Evolutionary conservation across 2,113 vertebrate species (phyloP), one percentile per base, ranked within the genome.

Genomic region (Ciconia boyciana): DNA sequence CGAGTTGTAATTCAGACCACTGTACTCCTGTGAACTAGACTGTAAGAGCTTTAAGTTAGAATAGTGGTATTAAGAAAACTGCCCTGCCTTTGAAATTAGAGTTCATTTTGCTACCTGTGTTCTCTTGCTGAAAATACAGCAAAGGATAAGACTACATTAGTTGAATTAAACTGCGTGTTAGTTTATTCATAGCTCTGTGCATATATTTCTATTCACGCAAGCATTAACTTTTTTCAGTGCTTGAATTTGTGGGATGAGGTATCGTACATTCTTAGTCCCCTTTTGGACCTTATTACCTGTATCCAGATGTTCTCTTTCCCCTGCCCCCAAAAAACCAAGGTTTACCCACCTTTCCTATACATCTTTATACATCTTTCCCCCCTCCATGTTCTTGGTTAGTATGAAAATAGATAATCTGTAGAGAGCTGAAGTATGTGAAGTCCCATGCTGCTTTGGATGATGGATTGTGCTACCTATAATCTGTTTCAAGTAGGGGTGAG

Each of bases 1-100:
- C 0, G 1, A 74, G 13, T 29, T 62, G 16, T 48, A 87, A 48
- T 61, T 84, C 29, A 55, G 58, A 18, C 58, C 2, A 0, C 36
- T 1, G 0, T 51, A 26, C 9, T 83, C 9, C 11, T 49, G 36
- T 75, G 43, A 71, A 39, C 22, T 21, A 41, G 51, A n/a, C 43
- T 54, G 8, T n/a, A 60, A 61, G 28, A 87, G 29, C 32, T 87
- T 80, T 29, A 44, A 19, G 16, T 49, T 26, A 46, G 21, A 88
- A 39, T 9, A 84, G 24, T 51, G 11, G 9, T 55, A n/a, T 60
- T 74, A 29, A 46, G 54, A 83, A 41, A 36, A 46, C 41, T 83
- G 7, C 13, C 32, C 32, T 84, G 49, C 25, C n/a, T 69, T 86
- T 55, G 60, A 74, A 74, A 49, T 78, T 20, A 26, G 48, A 64